Base-by-base conservation (phyloP, 2,888 invertebrate species). In the Philereme transversata region DNA sequence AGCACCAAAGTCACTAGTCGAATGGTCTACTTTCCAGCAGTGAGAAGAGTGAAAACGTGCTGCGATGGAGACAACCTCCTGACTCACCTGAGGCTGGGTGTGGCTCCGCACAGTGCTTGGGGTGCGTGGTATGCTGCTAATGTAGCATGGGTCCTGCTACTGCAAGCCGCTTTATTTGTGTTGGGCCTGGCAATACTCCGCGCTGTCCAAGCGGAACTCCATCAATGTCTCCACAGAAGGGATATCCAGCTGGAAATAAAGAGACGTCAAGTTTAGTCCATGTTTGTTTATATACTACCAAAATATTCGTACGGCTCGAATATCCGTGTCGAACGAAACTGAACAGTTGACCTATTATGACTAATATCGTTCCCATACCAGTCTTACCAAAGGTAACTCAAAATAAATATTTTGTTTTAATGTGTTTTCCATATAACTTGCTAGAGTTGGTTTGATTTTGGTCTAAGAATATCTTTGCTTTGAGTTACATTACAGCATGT, bases 141-240 rank as follows among this genome's bases (percentile, higher is more conserved):
- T 84, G 81, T 84, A 84, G 87, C 92, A 92, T 90, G 86, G 83
- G 88, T 88, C 80, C 79, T 80, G 82, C 79, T 77, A 74, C 77
- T 79, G 78, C 82, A 45, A 55, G 58, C 87, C 86, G 79, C 82
- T 71, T 95, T 97, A 97, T 97, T 97, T 97, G 97, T 98, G 98
- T 96, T 98, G 98, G 93, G 98, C 98, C 95, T 97, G 97, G 96
- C 98, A 98, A 95, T 97, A 98, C 95, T 98, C 98, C 95, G 97
- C 97, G 94, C 97, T 98, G 95, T 97, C 97, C 96, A 97, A 96
- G 94, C 97, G 96, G 97, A 98, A 98, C 97, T 97, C 97, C 97
- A 97, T 97, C 96, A 96, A 97, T 96, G 96, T 96, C 95, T 95
- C 96, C 95, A 96, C 96, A 94, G 95, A 95, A 96, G 95, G 95